Conservation (phyloP, 2,113 vertebrate genomes). For the Ictalurus furcatus region DNA sequence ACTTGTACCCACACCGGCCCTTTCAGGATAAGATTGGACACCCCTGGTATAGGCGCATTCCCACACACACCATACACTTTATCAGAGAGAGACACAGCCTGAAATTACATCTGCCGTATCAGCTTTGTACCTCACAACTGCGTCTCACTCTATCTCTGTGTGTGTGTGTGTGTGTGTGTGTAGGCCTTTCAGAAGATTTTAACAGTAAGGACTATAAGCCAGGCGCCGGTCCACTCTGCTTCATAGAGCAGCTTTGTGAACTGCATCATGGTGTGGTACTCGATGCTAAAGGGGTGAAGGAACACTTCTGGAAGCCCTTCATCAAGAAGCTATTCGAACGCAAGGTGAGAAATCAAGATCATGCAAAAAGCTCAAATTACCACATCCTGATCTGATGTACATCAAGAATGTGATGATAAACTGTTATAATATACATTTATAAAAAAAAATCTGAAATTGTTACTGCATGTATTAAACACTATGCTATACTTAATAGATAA, state of each 20-base stretch:
- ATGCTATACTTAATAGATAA: background rate
- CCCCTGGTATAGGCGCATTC: conserved; percentile 67
- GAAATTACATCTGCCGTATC: conserved; percentile 16
- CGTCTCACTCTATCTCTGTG: background rate
- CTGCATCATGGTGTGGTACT: conserved; percentile 88
- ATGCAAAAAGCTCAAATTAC: background rate
- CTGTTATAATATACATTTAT: too few species aligned
- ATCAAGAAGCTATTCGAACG: conserved; percentile 90
- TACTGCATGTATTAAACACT: background rate
- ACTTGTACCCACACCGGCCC: too few species aligned
- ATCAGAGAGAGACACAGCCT: background rate
- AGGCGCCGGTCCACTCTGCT: conserved; percentile 79
- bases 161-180: conserved; percentile 12
- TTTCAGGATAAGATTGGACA: too few species aligned
- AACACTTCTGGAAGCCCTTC: conserved; percentile 97
- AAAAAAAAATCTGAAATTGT: too few species aligned
- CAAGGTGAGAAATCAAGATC: conserved; percentile 74
- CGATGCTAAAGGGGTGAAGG: conserved; percentile 94
- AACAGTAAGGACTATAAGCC: conserved; percentile 82
- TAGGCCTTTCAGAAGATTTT: conserved; percentile 88
- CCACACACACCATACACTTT: background rate
- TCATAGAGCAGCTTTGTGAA: conserved; percentile 88
- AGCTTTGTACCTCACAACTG: conserved; percentile 1
- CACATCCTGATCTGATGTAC: background rate
- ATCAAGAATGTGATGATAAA: background rate